Percentiles rank a stretch among this genome's conserved stretches.
Conservation (phyloP, 2,888 invertebrate genomes). For the Platycheirus rosarum region DNA sequence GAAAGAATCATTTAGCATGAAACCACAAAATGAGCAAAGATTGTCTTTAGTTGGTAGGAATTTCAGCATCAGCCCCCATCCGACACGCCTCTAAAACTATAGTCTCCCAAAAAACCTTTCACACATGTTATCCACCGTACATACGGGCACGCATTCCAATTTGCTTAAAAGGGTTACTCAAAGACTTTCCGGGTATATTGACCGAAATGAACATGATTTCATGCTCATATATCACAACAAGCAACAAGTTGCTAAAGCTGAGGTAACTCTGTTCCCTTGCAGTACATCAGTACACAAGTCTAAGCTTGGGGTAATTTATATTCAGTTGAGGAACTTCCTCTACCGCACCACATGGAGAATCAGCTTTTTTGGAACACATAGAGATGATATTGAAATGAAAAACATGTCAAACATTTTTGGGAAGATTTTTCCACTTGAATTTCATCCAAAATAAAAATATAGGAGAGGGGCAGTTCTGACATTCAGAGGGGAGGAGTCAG, state of each 20-base stretch:
- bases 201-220: constrained; percentile 73
- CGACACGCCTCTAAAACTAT: neutral
- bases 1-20: constrained; percentile 40
- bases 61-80: neutral
- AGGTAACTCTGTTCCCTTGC: neutral
- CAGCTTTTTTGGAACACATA: constrained; percentile 39
- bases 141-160: constrained; percentile 53
- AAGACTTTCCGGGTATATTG: constrained; percentile 56
- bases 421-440: constrained; percentile 37
- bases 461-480: neutral
- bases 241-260: constrained; percentile 60
- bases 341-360: constrained; percentile 22
- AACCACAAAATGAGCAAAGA: constrained; percentile 40
- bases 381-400: constrained; percentile 64
- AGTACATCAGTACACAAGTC: neutral
- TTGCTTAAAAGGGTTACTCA: constrained; percentile 65
- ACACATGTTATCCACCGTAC: neutral
- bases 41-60: constrained; percentile 15
- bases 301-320: constrained; percentile 45
- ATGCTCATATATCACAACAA: constrained; percentile 54
- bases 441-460: neutral
- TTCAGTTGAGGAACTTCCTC: constrained; percentile 39
- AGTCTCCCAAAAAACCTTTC: neutral
- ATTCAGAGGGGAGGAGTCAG: neutral
- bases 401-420: constrained; percentile 64